Conservation (phyloP, 2,888 invertebrate genomes). For the Metacarcinus magister region DNA sequence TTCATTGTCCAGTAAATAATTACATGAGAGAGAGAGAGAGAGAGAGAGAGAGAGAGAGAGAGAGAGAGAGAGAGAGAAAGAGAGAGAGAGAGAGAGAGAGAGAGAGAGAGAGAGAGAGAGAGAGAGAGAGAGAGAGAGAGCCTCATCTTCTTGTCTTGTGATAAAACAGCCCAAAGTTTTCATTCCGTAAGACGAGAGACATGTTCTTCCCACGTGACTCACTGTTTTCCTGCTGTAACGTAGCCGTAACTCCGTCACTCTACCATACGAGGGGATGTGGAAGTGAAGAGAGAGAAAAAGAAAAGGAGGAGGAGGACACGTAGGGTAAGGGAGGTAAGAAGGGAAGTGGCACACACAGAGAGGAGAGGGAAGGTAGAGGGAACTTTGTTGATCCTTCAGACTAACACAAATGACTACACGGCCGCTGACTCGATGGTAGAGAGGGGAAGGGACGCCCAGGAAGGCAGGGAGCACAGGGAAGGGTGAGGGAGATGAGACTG, state of each 20-base stretch:
- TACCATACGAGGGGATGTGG: not conserved
- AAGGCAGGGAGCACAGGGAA: not conserved
- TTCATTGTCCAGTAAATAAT: not conserved
- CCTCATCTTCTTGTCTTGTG: not conserved
- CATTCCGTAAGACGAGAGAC: not conserved
- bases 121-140: conserved; percentile 30
- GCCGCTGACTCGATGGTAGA: not conserved
- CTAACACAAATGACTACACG: conserved; percentile 1
- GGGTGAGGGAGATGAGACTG: not conserved
- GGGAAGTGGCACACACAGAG: not conserved
- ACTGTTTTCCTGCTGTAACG: not conserved
- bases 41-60: conserved; percentile 50
- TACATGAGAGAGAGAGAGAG: conserved; percentile 50
- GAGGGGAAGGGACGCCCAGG: conserved; percentile 38
- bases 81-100: not conserved
- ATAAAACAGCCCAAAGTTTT: not conserved
- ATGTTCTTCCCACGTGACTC: not conserved
- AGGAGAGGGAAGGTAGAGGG: conserved; percentile 26
- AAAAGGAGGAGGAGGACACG: not conserved
- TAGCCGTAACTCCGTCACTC: not conserved
- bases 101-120: conserved; percentile 55
- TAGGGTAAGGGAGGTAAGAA: not conserved
- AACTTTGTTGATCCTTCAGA: conserved; percentile 44
- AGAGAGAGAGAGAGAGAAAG: not conserved
- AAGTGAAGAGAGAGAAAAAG: not conserved